A percentile compares a stretch with the other conserved stretches of the same genome.
These are phyloP conservation scores for Pluvianellus socialis DNA, from an alignment of 2,113 vertebrate genomes.

Conservation along the genomic window DNA sequence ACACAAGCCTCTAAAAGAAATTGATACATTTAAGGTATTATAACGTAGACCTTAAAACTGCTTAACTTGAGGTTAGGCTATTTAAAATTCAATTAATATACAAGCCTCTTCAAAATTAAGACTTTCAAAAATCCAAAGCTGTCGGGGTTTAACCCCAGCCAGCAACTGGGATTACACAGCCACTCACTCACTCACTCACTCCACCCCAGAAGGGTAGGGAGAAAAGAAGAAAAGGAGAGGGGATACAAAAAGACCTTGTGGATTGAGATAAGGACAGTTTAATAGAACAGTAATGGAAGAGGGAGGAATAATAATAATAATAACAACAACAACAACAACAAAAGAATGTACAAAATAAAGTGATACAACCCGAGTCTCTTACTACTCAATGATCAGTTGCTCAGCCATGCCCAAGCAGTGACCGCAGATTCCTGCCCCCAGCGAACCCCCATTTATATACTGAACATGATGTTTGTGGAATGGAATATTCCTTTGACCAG, in stretches of 20 bases:
- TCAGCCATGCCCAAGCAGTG: neutral
- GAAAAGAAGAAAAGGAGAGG: neutral
- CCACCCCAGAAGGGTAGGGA: neutral
- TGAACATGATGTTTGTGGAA: neutral
- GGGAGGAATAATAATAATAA: neutral
- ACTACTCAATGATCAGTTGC: neutral
- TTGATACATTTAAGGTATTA: neutral
- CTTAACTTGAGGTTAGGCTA: neutral
- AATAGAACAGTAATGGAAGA: neutral
- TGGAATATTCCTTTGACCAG: neutral
- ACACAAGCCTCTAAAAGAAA: neutral
- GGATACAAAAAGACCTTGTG: neutral
- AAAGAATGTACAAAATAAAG: neutral
- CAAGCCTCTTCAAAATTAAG: neutral
- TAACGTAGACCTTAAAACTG: neutral
- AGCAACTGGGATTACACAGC: neutral
- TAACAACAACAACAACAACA: no score
- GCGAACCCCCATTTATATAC: neutral
- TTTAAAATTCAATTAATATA: neutral
- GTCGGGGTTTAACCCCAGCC: neutral
- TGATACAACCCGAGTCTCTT: neutral
- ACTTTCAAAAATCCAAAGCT: neutral
- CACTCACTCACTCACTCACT: neutral
- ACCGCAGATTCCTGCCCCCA: neutral
- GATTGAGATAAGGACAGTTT: neutral